Conservation (phyloP, 2,113 vertebrate species). For the Casuarius casuarius region DNA sequence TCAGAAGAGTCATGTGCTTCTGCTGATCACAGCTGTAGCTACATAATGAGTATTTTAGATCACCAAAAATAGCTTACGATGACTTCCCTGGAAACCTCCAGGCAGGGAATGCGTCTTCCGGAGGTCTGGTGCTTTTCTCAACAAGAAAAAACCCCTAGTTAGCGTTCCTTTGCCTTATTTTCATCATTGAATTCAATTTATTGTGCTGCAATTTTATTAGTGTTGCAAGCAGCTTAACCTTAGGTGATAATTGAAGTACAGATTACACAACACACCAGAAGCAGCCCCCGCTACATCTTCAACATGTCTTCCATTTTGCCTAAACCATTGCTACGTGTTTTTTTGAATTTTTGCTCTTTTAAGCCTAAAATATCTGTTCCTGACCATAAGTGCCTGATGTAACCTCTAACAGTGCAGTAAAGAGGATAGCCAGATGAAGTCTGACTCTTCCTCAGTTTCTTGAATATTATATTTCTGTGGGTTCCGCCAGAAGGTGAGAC, state of each 20-base stretch:
- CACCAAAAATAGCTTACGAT: not conserved
- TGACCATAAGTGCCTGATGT: not conserved
- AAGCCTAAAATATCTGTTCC: not conserved
- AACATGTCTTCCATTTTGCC: not conserved
- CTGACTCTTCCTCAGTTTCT: not conserved
- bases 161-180: not conserved
- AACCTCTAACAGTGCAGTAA: accelerated
- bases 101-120: not conserved
- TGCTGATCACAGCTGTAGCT: not conserved
- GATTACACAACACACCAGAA: accelerated
- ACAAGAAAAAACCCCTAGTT: too few relatives aligned
- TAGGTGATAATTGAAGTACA: not conserved
- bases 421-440: not conserved
- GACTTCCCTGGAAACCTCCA: not conserved
- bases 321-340: not conserved
- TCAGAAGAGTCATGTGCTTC: not conserved
- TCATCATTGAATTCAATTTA: not conserved
- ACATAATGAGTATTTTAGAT: not conserved
- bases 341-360: not conserved
- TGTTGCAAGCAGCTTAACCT: not conserved
- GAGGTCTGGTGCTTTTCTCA: not conserved
- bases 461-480: not conserved
- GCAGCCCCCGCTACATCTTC: accelerated
- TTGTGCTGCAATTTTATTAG: not conserved
- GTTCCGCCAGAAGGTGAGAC: not conserved